Conservation (phyloP, 2,113 vertebrate species). For the Rhea americana region DNA sequence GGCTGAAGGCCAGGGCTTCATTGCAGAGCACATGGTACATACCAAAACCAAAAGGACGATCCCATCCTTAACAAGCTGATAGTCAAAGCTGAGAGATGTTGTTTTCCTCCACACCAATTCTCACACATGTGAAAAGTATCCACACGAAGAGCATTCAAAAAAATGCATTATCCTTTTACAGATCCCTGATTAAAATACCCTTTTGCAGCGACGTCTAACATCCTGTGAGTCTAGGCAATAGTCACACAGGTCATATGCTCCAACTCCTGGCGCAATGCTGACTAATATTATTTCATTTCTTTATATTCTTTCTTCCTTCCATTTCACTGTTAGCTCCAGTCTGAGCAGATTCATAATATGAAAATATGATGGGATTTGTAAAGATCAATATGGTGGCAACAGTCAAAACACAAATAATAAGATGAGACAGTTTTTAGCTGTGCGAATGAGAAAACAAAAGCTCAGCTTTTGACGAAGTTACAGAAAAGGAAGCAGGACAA, state of each 20-base stretch:
- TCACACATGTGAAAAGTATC: neutral
- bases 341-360: accelerated
- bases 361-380: neutral
- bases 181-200: neutral
- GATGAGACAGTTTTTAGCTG: neutral
- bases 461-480: neutral
- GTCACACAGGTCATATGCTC: neutral
- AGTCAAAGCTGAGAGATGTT: neutral
- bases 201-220: neutral
- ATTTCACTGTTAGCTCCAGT: neutral
- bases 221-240: neutral
- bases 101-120: neutral
- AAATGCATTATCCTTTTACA: neutral
- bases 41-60: neutral
- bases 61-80: neutral
- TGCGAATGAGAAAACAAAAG: neutral
- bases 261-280: neutral
- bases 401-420: neutral
- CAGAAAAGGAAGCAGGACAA: neutral
- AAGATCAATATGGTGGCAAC: neutral
- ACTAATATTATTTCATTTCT: neutral
- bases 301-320: neutral
- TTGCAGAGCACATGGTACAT: neutral
- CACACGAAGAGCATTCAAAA: neutral
- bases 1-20: neutral